Conservation (phyloP, 2,888 invertebrate genomes). For the Acanthosepion esculentum region DNA sequence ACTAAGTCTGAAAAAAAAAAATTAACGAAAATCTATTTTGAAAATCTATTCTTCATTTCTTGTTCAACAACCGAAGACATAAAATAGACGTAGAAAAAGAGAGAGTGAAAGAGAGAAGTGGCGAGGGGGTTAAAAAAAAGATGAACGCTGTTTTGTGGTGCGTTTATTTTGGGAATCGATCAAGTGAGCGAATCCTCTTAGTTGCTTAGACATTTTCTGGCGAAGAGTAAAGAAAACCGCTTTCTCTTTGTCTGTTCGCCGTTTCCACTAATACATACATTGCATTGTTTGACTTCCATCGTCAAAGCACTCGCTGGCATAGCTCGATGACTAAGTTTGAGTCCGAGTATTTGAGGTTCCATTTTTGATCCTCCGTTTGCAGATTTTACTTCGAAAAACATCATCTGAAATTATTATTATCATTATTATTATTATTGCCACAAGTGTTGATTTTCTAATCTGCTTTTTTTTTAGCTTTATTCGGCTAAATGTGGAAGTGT, state of each 20-base stretch:
- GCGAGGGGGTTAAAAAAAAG: neutral
- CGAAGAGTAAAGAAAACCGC: neutral
- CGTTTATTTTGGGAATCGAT: neutral
- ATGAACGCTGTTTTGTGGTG: neutral
- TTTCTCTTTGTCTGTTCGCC: neutral
- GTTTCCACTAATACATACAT: neutral
- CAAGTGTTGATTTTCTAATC: too few species aligned
- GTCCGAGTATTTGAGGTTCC: neutral
- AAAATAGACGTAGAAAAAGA: neutral
- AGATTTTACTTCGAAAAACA: too few species aligned
- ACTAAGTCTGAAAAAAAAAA: neutral
- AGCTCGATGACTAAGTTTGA: neutral
- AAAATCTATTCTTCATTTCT: neutral
- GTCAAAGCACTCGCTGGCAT: neutral
- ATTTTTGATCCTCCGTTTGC: too few species aligned
- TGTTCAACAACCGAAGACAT: neutral
- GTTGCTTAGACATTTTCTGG: neutral
- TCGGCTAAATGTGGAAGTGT: too few species aligned
- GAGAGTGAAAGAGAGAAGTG: neutral
- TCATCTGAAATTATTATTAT: too few species aligned
- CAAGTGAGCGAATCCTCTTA: neutral
- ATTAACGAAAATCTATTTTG: too few species aligned
- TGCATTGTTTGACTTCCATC: neutral
- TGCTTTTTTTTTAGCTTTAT: too few species aligned
- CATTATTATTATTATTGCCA: too few species aligned